A percentile compares a stretch with the other conserved stretches of the same genome.
phyloP scores from a whole-genome alignment of 2,113 vertebrate genomes.

The Sinocyclocheilus grahami region DNA sequence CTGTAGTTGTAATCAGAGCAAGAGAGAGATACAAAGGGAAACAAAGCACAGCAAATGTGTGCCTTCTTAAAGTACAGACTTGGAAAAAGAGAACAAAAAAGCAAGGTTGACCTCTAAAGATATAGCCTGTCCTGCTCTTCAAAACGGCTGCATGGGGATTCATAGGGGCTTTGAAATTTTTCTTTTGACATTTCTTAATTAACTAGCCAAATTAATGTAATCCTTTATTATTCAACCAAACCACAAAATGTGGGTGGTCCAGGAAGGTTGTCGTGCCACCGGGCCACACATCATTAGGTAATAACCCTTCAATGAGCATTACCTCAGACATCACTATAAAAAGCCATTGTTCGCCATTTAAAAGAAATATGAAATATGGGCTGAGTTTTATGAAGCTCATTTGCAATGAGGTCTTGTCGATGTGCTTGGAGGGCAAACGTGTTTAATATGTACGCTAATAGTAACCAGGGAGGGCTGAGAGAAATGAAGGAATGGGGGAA shows the following conservation, averaged over 20 bases:
- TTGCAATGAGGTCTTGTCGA: slow-evolving; percentile 47
- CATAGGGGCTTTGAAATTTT: slow-evolving; percentile 28
- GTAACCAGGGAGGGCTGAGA: slow-evolving; percentile 6
- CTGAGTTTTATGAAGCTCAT: slow-evolving; percentile 45
- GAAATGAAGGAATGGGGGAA: background rate
- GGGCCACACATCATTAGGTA: slow-evolving; percentile 41
- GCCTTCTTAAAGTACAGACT: slow-evolving; percentile 8
- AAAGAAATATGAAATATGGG: slow-evolving; percentile 41
- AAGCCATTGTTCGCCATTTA: slow-evolving; percentile 34
- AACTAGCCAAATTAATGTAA: slow-evolving; percentile 57
- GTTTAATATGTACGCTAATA: slow-evolving; percentile 43
- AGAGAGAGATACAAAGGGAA: slow-evolving; percentile 42
- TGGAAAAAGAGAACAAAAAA: background rate
- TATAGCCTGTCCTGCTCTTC: slow-evolving; percentile 46
- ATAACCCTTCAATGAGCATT: slow-evolving; percentile 44
- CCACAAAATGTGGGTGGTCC: slow-evolving; percentile 59
- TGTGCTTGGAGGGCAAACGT: slow-evolving; percentile 44
- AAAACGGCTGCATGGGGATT: slow-evolving; percentile 18
- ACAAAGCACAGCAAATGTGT: slow-evolving; percentile 44
- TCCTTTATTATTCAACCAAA: slow-evolving; percentile 56
- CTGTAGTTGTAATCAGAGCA: slow-evolving; percentile 54
- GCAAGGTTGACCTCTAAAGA: slow-evolving; percentile 45
- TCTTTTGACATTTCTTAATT: slow-evolving; percentile 58
- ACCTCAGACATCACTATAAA: slow-evolving; percentile 53
- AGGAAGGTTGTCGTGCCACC: slow-evolving; percentile 31